These are phyloP conservation scores for Dallia pectoralis DNA, from an alignment of 2,797 vertebrate genomes.

Conservation along the genomic window DNA sequence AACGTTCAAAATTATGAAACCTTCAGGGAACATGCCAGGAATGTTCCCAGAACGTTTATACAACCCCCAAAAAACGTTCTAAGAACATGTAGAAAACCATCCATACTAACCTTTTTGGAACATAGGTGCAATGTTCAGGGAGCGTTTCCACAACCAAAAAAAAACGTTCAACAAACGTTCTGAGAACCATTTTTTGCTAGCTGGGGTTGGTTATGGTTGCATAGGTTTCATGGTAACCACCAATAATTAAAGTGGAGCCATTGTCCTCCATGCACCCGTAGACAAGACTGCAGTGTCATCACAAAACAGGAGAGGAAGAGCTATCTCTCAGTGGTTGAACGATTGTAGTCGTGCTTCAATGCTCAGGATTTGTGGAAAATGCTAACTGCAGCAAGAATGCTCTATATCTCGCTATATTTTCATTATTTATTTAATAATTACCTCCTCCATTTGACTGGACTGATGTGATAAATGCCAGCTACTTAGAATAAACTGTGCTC, in stretches of 20 bases:
- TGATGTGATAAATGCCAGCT: too few species aligned
- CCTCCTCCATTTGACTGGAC: not conserved
- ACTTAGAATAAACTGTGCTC: too few species aligned
- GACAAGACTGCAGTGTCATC: constrained; percentile 36
- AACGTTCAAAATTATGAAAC: too few species aligned
- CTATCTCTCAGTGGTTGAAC: constrained; percentile 12
- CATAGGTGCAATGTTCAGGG: too few species aligned
- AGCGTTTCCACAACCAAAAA: too few species aligned
- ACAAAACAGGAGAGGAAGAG: constrained; percentile 23
- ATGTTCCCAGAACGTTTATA: too few species aligned
- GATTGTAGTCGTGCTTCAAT: constrained; percentile 25
- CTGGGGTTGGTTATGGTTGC: not conserved
- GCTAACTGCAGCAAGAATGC: constrained; percentile 39
- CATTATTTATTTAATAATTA: constrained; percentile 51
- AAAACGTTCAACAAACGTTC: too few species aligned
- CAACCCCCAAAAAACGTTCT: too few species aligned
- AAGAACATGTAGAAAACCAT: too few species aligned
- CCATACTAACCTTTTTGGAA: too few species aligned
- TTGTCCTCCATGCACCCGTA: constrained; percentile 4
- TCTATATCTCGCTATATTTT: constrained; percentile 41
- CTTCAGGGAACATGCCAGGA: too few species aligned
- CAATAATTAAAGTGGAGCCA: constrained; percentile 2
- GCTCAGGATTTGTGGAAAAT: constrained; percentile 28
- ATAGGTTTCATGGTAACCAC: not conserved
- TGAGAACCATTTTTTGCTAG: too few species aligned